Conservation (phyloP, 2,797 vertebrate species). For the Myoxocephalus aenaeus region DNA sequence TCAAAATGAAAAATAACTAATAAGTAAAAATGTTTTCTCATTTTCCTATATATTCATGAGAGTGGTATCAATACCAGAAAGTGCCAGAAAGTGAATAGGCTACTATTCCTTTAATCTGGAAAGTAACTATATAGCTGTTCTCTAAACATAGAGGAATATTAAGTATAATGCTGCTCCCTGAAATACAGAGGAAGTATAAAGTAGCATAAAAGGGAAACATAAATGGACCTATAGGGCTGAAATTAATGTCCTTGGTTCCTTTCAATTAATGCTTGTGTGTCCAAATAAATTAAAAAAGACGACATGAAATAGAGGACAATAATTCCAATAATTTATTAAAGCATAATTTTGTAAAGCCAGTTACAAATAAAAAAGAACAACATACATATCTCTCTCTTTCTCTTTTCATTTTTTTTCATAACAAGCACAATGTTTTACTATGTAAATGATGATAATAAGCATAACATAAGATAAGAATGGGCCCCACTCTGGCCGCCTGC, state of each 20-base stretch:
- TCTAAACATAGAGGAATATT: too few species aligned
- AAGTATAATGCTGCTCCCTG: neutral
- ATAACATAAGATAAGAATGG: conserved; percentile 80
- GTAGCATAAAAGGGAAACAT: neutral
- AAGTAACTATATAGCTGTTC: neutral
- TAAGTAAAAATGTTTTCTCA: neutral
- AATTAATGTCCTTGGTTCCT: neutral
- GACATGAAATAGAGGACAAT: conserved; percentile 63
- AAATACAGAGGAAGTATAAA: neutral
- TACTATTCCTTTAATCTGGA: neutral
- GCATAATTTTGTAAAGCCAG: conserved; percentile 93
- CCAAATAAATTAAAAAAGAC: conserved; percentile 38
- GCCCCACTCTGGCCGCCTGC: conserved; percentile 91
- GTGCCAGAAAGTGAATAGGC: too few species aligned
- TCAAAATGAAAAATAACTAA: neutral
- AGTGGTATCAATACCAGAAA: neutral
- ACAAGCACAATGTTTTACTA: conserved; percentile 81
- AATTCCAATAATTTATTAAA: conserved; percentile 96
- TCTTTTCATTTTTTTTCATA: conserved; percentile 60
- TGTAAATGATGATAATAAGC: conserved; percentile 71
- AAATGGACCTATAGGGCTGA: neutral
- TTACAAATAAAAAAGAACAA: conserved; percentile 90
- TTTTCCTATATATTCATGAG: neutral
- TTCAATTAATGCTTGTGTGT: neutral
- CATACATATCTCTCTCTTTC: conserved; percentile 76